Conservation (phyloP, 2,797 vertebrate species). For the Erithacus rubecula region DNA sequence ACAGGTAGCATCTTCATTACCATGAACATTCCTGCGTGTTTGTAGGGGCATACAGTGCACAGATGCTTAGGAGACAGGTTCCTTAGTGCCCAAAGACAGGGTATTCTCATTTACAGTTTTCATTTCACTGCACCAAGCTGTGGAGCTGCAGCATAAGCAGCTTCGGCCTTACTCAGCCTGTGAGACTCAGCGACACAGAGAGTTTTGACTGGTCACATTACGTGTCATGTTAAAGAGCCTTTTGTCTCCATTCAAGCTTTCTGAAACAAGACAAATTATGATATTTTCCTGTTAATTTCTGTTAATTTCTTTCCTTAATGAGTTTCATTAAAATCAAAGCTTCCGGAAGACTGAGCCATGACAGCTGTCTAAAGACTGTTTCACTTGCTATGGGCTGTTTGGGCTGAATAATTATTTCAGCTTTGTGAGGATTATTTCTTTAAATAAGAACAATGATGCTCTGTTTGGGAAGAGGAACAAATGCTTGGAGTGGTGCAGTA, state of each 20-base stretch:
- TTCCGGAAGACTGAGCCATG: constrained; percentile 75
- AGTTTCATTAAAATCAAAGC: constrained; percentile 80
- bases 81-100: background rate
- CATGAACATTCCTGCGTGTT: background rate
- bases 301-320: constrained; percentile 80
- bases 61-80: background rate
- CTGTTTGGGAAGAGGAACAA: constrained; percentile 58
- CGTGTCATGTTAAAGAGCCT: constrained; percentile 67
- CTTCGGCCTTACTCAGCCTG: background rate
- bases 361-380: constrained; percentile 78
- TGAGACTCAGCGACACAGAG: background rate
- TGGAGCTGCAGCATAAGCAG: constrained; percentile 5
- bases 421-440: constrained; percentile 68
- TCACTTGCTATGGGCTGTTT: constrained; percentile 72
- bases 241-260: constrained; percentile 77
- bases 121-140: background rate
- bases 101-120: background rate
- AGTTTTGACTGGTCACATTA: constrained; percentile 64
- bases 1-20: constrained; percentile 17
- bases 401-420: constrained; percentile 75
- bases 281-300: constrained; percentile 77
- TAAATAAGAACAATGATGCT: constrained; percentile 59
- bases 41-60: background rate
- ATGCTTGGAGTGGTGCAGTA: constrained; percentile 28
- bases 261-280: constrained; percentile 80